Percentiles rank a stretch among this genome's conserved stretches.
Conservation (phyloP, 1,140 invertebrate species). For the Euborellia annulipes region DNA sequence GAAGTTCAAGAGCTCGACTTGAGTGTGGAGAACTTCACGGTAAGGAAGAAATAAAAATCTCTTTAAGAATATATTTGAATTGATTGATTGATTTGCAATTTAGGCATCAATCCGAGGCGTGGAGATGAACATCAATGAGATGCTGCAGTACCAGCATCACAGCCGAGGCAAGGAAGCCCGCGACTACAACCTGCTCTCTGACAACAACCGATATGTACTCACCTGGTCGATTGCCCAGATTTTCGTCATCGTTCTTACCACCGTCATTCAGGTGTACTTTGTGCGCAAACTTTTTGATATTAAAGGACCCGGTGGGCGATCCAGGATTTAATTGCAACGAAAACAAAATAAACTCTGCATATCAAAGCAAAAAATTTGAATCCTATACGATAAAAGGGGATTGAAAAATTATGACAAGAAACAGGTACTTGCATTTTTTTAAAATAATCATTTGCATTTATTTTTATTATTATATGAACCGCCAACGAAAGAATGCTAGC, state of each 20-base stretch:
- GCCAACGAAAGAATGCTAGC: too few species aligned
- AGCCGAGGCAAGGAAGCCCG: conserved; percentile 57
- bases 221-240: conserved; percentile 78
- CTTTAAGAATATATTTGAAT: neutral
- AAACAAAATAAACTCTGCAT: too few species aligned
- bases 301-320: conserved; percentile 30
- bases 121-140: conserved; percentile 71
- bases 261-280: conserved; percentile 69
- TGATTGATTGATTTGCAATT: too few species aligned
- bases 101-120: conserved; percentile 51
- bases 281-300: conserved; percentile 74
- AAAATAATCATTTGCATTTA: too few species aligned
- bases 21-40: conserved; percentile 81
- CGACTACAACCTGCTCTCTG: conserved; percentile 62
- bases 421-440: too few species aligned
- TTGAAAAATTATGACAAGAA: too few species aligned
- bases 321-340: conserved; percentile 1
- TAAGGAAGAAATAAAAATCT: conserved; percentile 27
- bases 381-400: too few species aligned
- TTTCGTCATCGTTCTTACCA: conserved; percentile 58
- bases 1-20: conserved; percentile 77
- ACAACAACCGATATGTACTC: conserved; percentile 74
- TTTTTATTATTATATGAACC: too few species aligned
- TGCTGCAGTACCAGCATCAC: conserved; percentile 66
- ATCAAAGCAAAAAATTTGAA: too few species aligned